Conservation (phyloP, 2,797 vertebrate genomes). For the Pseudomugil gertrudae region DNA sequence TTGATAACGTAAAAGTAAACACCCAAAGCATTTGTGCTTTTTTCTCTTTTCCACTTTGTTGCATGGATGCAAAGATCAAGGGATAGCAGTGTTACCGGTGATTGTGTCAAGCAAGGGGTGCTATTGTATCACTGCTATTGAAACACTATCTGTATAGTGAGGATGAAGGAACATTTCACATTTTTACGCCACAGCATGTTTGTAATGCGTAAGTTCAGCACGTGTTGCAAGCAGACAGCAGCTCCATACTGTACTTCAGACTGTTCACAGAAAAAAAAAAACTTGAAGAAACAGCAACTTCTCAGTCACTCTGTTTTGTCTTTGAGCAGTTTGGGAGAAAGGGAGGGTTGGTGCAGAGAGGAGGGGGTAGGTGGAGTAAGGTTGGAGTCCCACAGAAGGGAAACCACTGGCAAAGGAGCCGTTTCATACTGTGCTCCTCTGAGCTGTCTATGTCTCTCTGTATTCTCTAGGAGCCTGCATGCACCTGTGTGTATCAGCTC, state of each 20-base stretch:
- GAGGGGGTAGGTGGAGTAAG: slow-evolving; percentile 73
- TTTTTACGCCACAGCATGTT: not conserved
- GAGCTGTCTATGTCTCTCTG: slow-evolving; percentile 63
- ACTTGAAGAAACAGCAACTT: slow-evolving; percentile 42
- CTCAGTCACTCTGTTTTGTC: slow-evolving; percentile 52
- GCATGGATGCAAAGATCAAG: not conserved
- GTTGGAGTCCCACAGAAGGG: slow-evolving; percentile 76
- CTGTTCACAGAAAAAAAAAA: slow-evolving; percentile 22
- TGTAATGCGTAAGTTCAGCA: not conserved
- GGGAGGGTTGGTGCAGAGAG: slow-evolving; percentile 58
- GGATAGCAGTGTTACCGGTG: not conserved
- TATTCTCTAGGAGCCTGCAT: slow-evolving; percentile 55
- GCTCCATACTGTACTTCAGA: slow-evolving; percentile 6
- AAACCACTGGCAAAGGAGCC: slow-evolving; percentile 71
- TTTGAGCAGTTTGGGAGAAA: slow-evolving; percentile 58
- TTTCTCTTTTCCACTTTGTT: not conserved
- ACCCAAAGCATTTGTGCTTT: not conserved
- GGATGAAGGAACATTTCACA: not conserved
- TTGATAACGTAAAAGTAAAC: slow-evolving; percentile 4
- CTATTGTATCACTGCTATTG: not conserved
- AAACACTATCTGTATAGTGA: not conserved
- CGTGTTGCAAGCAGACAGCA: slow-evolving; percentile 3
- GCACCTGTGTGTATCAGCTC: slow-evolving; percentile 72
- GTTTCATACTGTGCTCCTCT: slow-evolving; percentile 68
- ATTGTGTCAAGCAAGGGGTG: slow-evolving; percentile 6